Evolutionary conservation across 1,140 invertebrate species (phyloP), one percentile per base, ranked within the genome.

Genomic region (Paracyclopina nana): DNA sequence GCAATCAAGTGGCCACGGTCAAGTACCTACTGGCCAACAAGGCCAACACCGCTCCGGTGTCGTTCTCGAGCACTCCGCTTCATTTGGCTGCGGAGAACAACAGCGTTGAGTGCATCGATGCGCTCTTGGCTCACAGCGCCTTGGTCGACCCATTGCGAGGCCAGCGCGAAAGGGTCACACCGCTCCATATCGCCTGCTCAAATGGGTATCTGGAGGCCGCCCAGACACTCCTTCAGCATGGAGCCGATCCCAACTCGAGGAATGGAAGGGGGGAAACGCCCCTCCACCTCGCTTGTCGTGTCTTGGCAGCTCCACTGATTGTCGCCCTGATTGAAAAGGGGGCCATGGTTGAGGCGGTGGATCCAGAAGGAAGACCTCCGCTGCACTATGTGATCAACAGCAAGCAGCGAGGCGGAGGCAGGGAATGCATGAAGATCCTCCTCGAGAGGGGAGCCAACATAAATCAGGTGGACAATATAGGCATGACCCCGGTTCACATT

Each of bases 401-500:
- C 3, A 27, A 48, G 6, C 25, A 28, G 14, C 25, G 30, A 48
- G n/a, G n/a, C n/a, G 45, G 45, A 4, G 45, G 25, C 4, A 48
- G 25, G 8, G 25, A 30, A 6, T 48, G 45, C 24, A 48, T 48
- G 16, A 24, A 27, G 5, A 9, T 48, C 28, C 45, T 48, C n/a
- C 16, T 48, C 16, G 14, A 48, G n/a, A 26, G 27, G 12, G 27
- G 27, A n/a, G 45, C 27, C 26, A 48, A 48, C 25, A 22, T 48
- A 24, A 48, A 48, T 18, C n/a, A 16, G 12, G 16, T 16, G 4
- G 45, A 48, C 22, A 29, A 28, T 6, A 48, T 28, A 16, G 85
- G 85, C 0, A 87, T 86, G 60, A 85, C 83, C 0, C 80, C 85
- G 0, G 65, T 91, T 12, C 86, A 90, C 60, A 72, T 90, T 34